Conservation (phyloP, 2,888 invertebrate genomes). For the Abscondita cerata region DNA sequence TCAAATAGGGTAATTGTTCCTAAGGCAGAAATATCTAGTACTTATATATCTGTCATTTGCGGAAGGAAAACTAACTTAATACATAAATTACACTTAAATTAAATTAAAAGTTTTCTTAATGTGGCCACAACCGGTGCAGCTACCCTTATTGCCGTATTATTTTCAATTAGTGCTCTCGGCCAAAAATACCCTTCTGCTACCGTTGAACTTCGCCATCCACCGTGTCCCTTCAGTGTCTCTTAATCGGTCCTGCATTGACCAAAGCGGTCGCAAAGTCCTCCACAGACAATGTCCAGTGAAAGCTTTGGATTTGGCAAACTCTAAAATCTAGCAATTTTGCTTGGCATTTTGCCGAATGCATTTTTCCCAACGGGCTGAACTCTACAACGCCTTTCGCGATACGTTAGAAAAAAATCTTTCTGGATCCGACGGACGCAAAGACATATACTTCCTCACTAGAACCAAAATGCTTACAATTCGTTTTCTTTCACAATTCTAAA, state of each 20-base stretch:
- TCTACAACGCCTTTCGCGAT: slow-evolving; percentile 29
- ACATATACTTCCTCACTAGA: too few species aligned
- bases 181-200: slow-evolving; percentile 26
- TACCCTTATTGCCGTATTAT: slow-evolving; percentile 7
- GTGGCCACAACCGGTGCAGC: too few species aligned
- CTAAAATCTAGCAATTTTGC: slow-evolving; percentile 28
- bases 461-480: not conserved
- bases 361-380: slow-evolving; percentile 30
- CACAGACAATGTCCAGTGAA: slow-evolving; percentile 31
- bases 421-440: slow-evolving; percentile 1
- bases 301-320: too few species aligned
- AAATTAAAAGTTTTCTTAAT: too few species aligned
- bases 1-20: too few species aligned
- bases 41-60: too few species aligned
- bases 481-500: slow-evolving; percentile 3
- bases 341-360: slow-evolving; percentile 29
- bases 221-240: slow-evolving; percentile 9
- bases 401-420: slow-evolving; percentile 31
- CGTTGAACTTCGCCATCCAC: not conserved
- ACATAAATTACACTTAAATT: too few species aligned
- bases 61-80: too few species aligned
- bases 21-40: too few species aligned
- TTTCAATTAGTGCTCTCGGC: slow-evolving; percentile 5
- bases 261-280: slow-evolving; percentile 19
- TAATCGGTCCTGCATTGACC: too few species aligned